Evolutionary conservation across 2,113 vertebrate species (phyloP), one percentile per base, ranked within the genome.

Genomic region (Paramisgurnus dabryanus): DNA sequence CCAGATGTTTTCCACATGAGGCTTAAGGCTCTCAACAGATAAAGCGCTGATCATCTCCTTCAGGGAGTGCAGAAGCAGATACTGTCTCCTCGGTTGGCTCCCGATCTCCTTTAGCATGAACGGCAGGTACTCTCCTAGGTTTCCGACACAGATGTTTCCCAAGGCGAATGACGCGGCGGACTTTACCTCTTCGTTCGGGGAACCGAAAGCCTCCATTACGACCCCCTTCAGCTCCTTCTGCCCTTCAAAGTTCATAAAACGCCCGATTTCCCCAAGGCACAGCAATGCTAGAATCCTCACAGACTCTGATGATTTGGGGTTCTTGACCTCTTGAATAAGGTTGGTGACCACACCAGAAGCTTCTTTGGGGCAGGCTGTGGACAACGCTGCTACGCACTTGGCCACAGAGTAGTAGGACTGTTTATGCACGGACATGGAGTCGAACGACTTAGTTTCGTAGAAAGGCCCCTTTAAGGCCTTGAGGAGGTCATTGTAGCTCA

Each of bases 1-100:
- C 97, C 97, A 98, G 55, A 98, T 92, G n/a, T 94, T 95, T 86
- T 98, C 95, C 10, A 94, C 90, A 0, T 96, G 94, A 18, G 95
- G 93, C 4, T 90, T 88, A 81, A 98, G 93, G 87, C 91, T 81
- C 0, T 94, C 88, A 0, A 92, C 90, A 0, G 92, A 91, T 61
- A 95, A 93, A 1, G 92, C 92, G 5, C 94, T 95, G 85, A 99
- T 95, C 65, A 95, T 93, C 72, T 99, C 97, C 80, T 97, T 95
- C 15, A 99, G 93, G 0, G 97, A 94, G 86, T 96, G 95, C 7
- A 99, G 93, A 69, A 99, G 93, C 67, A 99, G 92, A 89, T 98
- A 98, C 73, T 96, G 96, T 7, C 94, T 90, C 83, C 91, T 92
- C 0, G 95, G 94, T 91, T 98, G 95, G 0, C 91, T 91, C 0